Evolutionary conservation across 2,888 invertebrate species (phyloP).

Genomic region (Ornithoptera priamus): DNA sequence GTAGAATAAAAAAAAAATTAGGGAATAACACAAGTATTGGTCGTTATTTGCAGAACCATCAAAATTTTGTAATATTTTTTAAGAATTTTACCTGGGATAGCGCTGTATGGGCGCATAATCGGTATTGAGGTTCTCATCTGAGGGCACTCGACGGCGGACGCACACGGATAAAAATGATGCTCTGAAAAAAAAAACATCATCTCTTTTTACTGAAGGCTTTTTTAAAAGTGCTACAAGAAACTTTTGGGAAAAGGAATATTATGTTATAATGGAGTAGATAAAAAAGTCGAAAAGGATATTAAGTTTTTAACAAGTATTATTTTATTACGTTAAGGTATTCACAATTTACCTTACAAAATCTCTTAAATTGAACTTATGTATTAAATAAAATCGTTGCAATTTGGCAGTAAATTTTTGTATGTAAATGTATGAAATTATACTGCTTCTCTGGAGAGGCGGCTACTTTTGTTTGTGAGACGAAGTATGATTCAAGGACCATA

Average conservation of each 20-base stretch:
- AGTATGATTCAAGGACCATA: no score
- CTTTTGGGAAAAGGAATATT: neutral
- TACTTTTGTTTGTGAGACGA: no score
- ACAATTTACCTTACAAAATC: no score
- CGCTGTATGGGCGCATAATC: conserved; percentile 91
- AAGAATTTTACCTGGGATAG: conserved; percentile 81
- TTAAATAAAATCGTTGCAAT: no score
- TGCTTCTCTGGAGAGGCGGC: no score
- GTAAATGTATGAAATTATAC: no score
- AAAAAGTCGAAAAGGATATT: no score
- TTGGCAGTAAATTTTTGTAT: no score
- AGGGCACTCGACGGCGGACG: conserved; percentile 91
- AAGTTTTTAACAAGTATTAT: no score
- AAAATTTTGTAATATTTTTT: conserved; percentile 1
- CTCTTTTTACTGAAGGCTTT: neutral
- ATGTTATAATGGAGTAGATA: no score
- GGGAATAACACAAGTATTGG: neutral
- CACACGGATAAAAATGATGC: conserved; percentile 91
- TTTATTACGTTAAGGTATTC: no score
- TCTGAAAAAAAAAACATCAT: conserved; percentile 50
- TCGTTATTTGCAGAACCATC: neutral
- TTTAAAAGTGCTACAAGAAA: neutral
- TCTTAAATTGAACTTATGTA: no score
- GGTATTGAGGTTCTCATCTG: conserved; percentile 91
- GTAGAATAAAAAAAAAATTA: neutral